Evolutionary conservation across 2,113 vertebrate genomes (phyloP).

Genomic region (Probosciger aterrimus): DNA sequence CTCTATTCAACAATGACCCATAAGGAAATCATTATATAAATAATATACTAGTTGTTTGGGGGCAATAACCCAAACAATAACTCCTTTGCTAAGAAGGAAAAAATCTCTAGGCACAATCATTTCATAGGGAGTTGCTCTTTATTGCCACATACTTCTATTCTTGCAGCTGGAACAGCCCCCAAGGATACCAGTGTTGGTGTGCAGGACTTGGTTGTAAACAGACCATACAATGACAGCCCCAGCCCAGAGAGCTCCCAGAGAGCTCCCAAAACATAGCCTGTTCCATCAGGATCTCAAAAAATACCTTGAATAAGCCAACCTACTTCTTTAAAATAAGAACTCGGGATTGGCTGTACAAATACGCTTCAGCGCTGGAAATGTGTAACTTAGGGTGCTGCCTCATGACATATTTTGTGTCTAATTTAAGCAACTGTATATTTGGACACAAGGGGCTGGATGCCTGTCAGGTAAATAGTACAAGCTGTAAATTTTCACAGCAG

Average conservation of each 20-base stretch:
- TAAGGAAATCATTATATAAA: neutral
- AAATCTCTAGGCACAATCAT: neutral
- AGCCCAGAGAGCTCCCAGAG: neutral
- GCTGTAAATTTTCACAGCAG: conserved; percentile 4
- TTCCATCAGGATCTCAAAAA: neutral
- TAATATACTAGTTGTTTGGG: neutral
- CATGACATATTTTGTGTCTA: conserved; percentile 6
- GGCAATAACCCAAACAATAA: neutral
- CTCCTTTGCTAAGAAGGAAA: neutral
- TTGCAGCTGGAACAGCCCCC: neutral
- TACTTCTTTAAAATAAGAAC: neutral
- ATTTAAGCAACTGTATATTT: conserved; percentile 37
- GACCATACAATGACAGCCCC: neutral
- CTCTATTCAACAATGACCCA: neutral
- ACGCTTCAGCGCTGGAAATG: neutral
- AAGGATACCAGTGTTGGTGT: neutral
- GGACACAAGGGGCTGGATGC: neutral
- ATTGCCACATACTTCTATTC: neutral
- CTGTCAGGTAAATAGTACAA: conserved; percentile 43
- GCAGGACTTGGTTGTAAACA: neutral
- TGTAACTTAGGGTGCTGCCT: conserved; percentile 12
- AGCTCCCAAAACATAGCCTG: neutral
- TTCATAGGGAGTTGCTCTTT: neutral
- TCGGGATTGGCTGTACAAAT: neutral
- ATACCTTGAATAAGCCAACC: neutral